Evolutionary conservation across 1,140 invertebrate species (phyloP), one percentile per base, ranked within the genome.

Genomic region (Zaprionus capensis): DNA sequence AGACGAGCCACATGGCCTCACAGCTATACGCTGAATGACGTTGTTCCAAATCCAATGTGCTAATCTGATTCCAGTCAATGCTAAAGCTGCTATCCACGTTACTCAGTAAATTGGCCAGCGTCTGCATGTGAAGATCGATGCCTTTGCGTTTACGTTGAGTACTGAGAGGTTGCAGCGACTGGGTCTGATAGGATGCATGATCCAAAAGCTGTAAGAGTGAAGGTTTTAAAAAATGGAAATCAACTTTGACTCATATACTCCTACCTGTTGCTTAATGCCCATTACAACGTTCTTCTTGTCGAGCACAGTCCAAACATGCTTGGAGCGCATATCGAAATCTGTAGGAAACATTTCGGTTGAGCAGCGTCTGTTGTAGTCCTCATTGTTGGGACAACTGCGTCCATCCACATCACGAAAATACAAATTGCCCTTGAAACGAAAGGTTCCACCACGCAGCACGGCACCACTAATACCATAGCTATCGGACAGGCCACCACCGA

Each of bases 1-100:
- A 96, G 17, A 95, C 93, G 64, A 94, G 94, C 96, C 96, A 97
- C 84, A 96, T 94, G 0, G 94, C 93, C 51, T 93, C 81, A 80
- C 95, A 95, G 81, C 94, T 95, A 2, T 92, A 87, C 0, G 93
- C 81, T 1, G 93, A 93, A 76, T 95, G 94, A 12, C 93, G 92
- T 66, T 91, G 91, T 49, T 93, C 84, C 58, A 95, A 88, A 67
- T 93, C 88, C 5, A 76, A 56, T 0, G 75, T 88, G 4, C 94
- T 93, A 58, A 95, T 94, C 79, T 86, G 73, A 36, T 78, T 69
- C 92, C 92, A 93, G 61, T 93, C 87, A 31, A 93, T 91, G 24
- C 65, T 53, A 11, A 93, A 93, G 22, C 65, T 78, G n/a, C 71
- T 77, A 15, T 82, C 81, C 12, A 59, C 73, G 11, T 70, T n/a